Evolutionary conservation across 2,797 vertebrate genomes (phyloP).

Genomic region (Streptopelia turtur): DNA sequence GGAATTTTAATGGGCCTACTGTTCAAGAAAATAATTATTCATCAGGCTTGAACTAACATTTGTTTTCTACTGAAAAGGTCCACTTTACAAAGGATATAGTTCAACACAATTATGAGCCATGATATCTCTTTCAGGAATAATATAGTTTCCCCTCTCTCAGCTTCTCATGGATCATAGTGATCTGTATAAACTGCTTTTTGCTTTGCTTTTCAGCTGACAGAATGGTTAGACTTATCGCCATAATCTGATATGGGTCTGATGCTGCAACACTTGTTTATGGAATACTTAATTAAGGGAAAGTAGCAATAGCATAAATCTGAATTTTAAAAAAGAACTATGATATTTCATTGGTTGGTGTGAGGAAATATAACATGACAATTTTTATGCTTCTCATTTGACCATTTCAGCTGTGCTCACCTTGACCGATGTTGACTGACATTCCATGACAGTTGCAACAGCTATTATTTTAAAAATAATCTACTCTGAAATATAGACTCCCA

Average conservation of each 20-base stretch:
- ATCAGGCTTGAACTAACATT: neutral
- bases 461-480: slow-evolving; percentile 4
- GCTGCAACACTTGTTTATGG: neutral
- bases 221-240: neutral
- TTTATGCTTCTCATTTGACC: neutral
- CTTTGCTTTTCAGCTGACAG: neutral
- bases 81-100: neutral
- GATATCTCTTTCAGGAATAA: neutral
- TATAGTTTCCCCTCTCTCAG: neutral
- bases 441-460: neutral
- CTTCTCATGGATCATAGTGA: neutral
- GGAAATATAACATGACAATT: neutral
- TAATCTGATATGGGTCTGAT: neutral
- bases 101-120: neutral
- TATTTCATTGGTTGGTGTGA: neutral
- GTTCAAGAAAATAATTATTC: neutral
- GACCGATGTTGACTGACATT: neutral
- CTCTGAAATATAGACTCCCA: neutral
- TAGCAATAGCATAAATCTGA: neutral
- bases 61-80: neutral
- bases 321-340: neutral
- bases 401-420: neutral
- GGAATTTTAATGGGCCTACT: neutral
- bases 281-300: neutral
- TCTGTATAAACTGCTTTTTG: neutral